These are phyloP conservation scores for Alaudala cheleensis DNA, from an alignment of 2,113 vertebrate species.

Conservation along the genomic window DNA sequence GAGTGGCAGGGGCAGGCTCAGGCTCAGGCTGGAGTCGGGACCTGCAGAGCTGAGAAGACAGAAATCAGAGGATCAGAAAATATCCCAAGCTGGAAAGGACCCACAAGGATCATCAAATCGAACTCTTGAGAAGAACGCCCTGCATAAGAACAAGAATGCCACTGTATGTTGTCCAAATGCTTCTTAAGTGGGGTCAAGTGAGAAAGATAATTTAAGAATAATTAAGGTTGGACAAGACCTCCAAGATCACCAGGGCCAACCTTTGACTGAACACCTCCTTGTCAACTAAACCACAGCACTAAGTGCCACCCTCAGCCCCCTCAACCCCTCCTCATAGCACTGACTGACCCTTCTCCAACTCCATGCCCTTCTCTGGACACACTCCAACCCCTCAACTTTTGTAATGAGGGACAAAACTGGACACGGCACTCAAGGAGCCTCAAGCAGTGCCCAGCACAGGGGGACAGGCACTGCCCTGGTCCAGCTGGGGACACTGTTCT, in stretches of 20 bases:
- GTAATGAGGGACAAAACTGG: not conserved
- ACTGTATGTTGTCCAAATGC: not conserved
- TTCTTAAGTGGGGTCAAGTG: not conserved
- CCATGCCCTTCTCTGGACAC: not conserved
- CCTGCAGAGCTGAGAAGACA: constrained; percentile 19
- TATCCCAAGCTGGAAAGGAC: not conserved
- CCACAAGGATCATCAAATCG: not conserved
- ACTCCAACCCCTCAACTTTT: not conserved
- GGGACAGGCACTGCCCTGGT: not conserved
- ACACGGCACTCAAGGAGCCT: not conserved
- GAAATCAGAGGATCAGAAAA: not conserved
- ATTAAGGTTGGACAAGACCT: not conserved
- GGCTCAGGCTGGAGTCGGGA: not conserved
- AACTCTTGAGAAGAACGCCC: not conserved
- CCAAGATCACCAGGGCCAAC: not conserved
- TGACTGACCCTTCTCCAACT: not conserved
- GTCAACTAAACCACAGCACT: not conserved
- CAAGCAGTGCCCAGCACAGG: not conserved
- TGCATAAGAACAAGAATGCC: not conserved
- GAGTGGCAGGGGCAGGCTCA: not conserved
- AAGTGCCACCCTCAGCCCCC: not conserved
- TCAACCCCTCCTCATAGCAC: not conserved
- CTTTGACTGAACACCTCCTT: not conserved
- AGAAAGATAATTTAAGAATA: not conserved
- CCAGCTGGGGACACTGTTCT: not conserved